Percentiles rank a stretch among this genome's conserved stretches.
Conservation (phyloP, 2,888 invertebrate genomes). For the Prenolepis imparis region DNA sequence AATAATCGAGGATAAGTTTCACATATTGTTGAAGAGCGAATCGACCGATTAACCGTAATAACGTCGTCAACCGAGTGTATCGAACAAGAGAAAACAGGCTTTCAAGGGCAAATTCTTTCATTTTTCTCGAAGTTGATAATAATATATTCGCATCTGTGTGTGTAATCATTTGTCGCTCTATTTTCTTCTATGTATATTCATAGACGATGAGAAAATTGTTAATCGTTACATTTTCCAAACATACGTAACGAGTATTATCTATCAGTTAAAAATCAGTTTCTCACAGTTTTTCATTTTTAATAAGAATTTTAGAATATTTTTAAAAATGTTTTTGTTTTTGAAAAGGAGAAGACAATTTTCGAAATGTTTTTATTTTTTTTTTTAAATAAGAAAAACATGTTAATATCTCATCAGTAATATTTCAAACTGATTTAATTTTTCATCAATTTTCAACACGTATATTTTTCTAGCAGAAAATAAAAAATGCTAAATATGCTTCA, state of each 20-base stretch:
- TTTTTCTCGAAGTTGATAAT: conserved; percentile 31
- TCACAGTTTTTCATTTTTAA: background rate
- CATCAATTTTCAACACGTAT: background rate
- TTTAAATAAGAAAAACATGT: background rate
- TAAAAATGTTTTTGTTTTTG: background rate
- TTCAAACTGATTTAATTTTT: background rate
- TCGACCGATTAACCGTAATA: conserved; percentile 31
- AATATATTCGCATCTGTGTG: conserved; percentile 33
- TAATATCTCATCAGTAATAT: background rate
- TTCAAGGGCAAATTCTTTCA: conserved; percentile 67
- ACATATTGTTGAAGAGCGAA: conserved; percentile 11
- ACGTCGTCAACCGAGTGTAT: conserved; percentile 16
- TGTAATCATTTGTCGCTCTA: conserved; percentile 44
- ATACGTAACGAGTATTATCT: background rate
- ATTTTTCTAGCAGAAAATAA: background rate
- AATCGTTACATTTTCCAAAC: conserved; percentile 12
- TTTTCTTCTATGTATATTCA: conserved; percentile 50
- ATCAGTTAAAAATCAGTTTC: background rate
- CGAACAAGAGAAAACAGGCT: conserved; percentile 41
- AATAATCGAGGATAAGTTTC: conserved; percentile 34
- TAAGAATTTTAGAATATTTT: background rate
- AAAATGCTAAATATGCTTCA: background rate
- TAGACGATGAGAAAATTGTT: conserved; percentile 24
- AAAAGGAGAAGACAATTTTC: background rate
- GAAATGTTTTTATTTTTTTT: background rate